Percentiles rank a stretch among this genome's conserved stretches.
Evolutionary conservation across 2,888 invertebrate species (phyloP).

Genomic region (Eulithis testata): DNA sequence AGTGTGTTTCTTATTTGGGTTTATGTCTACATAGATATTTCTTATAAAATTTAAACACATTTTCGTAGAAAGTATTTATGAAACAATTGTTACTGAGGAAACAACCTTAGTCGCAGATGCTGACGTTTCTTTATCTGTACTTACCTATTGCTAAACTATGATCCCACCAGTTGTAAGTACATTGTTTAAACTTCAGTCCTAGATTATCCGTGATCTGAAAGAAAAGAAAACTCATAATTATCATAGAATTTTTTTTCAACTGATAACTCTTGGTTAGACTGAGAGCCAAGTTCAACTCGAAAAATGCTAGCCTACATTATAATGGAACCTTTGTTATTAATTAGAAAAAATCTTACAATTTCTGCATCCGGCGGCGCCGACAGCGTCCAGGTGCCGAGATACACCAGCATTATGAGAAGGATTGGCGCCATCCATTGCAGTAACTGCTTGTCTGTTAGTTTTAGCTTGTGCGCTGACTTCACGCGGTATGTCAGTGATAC

Average conservation of each 20-base stretch:
- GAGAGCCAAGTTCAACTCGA: too few relatives aligned
- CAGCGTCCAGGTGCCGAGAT: slow-evolving; percentile 95
- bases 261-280: too few relatives aligned
- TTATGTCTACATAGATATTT: too few relatives aligned
- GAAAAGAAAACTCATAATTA: neutral
- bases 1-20: too few relatives aligned
- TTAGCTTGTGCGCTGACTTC: slow-evolving; percentile 96
- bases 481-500: slow-evolving; percentile 96
- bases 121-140: neutral
- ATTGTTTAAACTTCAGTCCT: slow-evolving; percentile 94
- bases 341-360: slow-evolving; percentile 76
- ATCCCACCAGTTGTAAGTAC: slow-evolving; percentile 97
- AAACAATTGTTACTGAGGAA: too few relatives aligned
- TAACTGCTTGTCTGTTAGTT: slow-evolving; percentile 95
- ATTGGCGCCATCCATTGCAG: slow-evolving; percentile 97
- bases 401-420: slow-evolving; percentile 94
- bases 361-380: slow-evolving; percentile 93
- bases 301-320: too few relatives aligned
- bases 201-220: slow-evolving; percentile 88
- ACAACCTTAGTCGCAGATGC: too few relatives aligned
- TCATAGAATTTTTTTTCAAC: too few relatives aligned
- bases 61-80: too few relatives aligned
- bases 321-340: too few relatives aligned
- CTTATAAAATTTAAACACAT: too few relatives aligned
- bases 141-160: slow-evolving; percentile 95